phyloP scores from a whole-genome alignment of 2,888 invertebrate species.

The Biston stratarius region DNA sequence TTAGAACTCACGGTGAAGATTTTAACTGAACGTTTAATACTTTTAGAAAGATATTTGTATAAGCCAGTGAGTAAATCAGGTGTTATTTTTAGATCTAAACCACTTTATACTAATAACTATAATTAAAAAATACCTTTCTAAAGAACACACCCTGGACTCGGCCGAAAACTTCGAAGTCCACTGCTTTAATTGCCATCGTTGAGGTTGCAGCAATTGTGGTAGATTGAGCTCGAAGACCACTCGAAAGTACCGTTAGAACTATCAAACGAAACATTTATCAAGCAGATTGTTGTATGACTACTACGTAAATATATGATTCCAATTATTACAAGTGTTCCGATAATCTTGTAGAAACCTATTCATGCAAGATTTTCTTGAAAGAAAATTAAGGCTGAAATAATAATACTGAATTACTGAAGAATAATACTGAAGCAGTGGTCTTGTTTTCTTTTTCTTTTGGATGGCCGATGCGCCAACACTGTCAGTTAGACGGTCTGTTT shows the following conservation, averaged over 20 bases:
- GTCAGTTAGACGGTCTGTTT: no score
- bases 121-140: constrained; percentile 78
- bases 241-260: constrained; percentile 56
- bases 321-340: neutral
- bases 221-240: constrained; percentile 51
- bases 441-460: neutral
- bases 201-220: constrained; percentile 43
- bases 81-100: no score
- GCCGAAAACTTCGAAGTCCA: constrained; percentile 88
- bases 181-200: constrained; percentile 60
- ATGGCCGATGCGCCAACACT: no score
- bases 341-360: neutral
- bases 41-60: no score
- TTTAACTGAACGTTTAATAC: no score
- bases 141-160: constrained; percentile 89
- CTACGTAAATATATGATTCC: neutral
- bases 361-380: neutral
- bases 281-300: neutral
- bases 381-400: neutral
- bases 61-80: no score
- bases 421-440: neutral
- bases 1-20: no score
- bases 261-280: constrained; percentile 64
- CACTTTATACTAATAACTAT: neutral
- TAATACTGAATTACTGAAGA: no score